Base-by-base conservation (phyloP, 2,797 vertebrate genomes). In the Acropternis orthonyx region DNA sequence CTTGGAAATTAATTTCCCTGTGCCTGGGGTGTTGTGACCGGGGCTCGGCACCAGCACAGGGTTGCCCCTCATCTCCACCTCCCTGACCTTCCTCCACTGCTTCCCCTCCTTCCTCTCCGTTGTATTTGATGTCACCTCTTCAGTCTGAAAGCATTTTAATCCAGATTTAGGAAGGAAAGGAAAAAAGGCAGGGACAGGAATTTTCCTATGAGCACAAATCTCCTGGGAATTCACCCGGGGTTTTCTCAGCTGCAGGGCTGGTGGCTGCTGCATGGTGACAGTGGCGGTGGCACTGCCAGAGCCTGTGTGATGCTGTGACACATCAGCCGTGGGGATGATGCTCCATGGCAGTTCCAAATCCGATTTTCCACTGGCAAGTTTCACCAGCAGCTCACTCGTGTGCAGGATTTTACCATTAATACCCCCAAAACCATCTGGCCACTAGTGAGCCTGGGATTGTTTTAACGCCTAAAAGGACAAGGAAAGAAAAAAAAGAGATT, bases 101-200 rank as follows among this genome's bases (percentile, higher is more conserved):
- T 27, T 89, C 55, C 19, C 36, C 56, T 76, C 63, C 72, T 90
- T 88, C 73, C 44, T 84, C 69, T 81, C 66, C 62, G 7, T 59
- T 65, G 8, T 26, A 32, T 83, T 43, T 67, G 34, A 36, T 10
- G 13, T 88, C 91, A 90, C 21, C 39, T 62, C 34, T 91, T 75
- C 5, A 13, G 23, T 27, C 63, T 61, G 63, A 56, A 90, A 90
- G 54, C 68, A 83, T 14, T 14, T 83, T 74, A 67, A 74, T 63
- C 65, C 83, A 63, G 56, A 66, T 67, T 83, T 73, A 59, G 69
- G 68, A 83, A 80, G 56, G 80, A 48, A 93, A 93, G 58, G 58
- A 63, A 92, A 92, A 69, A 95, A 79, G 49, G 24, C 54, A 88
- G 17, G 27, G 63, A 34, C 17, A 43, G 39, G 34, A 44, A 72